phyloP scores from a whole-genome alignment of 1,140 invertebrate species.

The Cardiocondyla obscurior region DNA sequence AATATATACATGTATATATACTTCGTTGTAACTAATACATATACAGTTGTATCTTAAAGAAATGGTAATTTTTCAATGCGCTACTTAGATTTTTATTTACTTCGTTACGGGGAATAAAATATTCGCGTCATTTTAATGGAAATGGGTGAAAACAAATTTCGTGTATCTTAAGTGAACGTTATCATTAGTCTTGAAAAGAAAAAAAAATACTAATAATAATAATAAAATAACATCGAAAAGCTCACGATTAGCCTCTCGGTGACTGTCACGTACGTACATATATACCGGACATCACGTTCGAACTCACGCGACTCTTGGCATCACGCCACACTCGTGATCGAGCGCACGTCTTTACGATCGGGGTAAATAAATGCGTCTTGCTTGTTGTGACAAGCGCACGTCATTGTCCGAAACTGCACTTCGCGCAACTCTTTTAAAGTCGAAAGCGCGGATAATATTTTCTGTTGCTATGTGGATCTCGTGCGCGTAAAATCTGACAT shows the following conservation, averaged over 20 bases:
- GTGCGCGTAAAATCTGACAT: neutral
- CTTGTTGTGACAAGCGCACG: slow-evolving; percentile 65
- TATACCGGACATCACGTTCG: slow-evolving; percentile 33
- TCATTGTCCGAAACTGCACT: slow-evolving; percentile 54
- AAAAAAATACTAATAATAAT: no score
- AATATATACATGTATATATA: neutral
- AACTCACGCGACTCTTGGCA: slow-evolving; percentile 54
- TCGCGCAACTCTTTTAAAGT: slow-evolving; percentile 41
- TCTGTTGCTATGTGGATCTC: neutral
- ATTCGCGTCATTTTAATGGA: neutral
- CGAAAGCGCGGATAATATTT: neutral
- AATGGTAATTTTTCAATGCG: neutral
- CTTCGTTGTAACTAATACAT: no score
- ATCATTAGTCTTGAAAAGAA: neutral
- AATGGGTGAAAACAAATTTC: neutral
- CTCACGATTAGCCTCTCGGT: slow-evolving; percentile 1
- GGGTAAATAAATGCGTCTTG: slow-evolving; percentile 58
- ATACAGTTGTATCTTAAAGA: neutral
- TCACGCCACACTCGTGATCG: slow-evolving; percentile 57
- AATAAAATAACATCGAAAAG: slow-evolving; percentile 5
- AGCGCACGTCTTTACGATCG: slow-evolving; percentile 47
- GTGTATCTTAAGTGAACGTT: neutral
- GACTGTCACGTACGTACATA: slow-evolving; percentile 28
- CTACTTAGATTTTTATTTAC: neutral
- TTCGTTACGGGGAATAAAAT: neutral